These are phyloP conservation scores for Zonotrichia albicollis DNA, from an alignment of 2,797 vertebrate species.

Conservation along the genomic window DNA sequence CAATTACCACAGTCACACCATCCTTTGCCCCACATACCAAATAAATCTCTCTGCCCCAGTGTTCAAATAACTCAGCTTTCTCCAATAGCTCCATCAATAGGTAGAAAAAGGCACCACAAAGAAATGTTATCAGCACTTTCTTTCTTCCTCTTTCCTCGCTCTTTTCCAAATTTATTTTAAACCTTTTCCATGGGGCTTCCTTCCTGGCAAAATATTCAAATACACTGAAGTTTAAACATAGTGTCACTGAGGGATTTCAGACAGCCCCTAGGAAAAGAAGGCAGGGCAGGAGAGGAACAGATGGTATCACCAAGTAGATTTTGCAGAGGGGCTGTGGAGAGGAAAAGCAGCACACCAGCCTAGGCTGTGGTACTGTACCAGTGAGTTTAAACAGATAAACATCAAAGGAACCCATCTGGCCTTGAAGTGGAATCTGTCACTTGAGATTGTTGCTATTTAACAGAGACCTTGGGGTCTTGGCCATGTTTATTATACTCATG, in stretches of 20 bases:
- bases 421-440: conserved; percentile 46
- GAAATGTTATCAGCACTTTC: not conserved
- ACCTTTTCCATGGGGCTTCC: not conserved
- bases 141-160: not conserved
- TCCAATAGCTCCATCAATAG: not conserved
- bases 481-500: not conserved
- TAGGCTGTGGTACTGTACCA: not conserved
- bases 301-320: not conserved
- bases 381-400: conserved; percentile 46
- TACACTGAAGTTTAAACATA: not conserved
- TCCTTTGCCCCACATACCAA: not conserved
- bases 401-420: conserved; percentile 44
- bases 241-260: not conserved
- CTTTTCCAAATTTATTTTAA: not conserved
- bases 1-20: not conserved
- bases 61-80: not conserved
- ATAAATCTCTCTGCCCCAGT: not conserved
- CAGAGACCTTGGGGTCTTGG: conserved; percentile 46
- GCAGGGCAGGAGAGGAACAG: not conserved
- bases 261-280: not conserved
- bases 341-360: not conserved
- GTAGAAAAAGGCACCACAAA: not conserved
- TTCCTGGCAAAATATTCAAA: not conserved
- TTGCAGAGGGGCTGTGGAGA: not conserved
- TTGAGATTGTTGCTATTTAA: conserved; percentile 45